phyloP scores from a whole-genome alignment of 1,140 invertebrate species.

The Varroa destructor region DNA sequence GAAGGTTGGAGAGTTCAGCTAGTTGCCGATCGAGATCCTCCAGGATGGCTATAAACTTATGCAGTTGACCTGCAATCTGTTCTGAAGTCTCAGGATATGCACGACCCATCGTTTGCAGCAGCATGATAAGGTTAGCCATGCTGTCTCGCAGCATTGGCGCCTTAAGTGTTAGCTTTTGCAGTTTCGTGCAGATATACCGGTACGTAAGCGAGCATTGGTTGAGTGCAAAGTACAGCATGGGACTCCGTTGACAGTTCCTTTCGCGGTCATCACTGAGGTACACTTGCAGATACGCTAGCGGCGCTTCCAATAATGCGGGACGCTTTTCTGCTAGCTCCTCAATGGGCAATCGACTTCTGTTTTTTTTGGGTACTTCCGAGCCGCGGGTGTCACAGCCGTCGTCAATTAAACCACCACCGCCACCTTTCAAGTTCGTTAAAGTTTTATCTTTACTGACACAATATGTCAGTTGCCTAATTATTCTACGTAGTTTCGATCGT shows the following conservation, averaged over 20 bases:
- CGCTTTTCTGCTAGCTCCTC: slow-evolving; percentile 11
- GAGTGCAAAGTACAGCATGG: background rate
- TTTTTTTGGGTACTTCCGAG: no score
- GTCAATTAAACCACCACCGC: no score
- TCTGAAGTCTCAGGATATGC: background rate
- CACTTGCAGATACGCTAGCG: slow-evolving; percentile 2
- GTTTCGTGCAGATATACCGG: background rate
- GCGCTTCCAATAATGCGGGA: slow-evolving; percentile 18
- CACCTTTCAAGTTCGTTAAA: no score
- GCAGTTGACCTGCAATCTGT: background rate
- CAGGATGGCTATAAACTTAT: slow-evolving; percentile 12
- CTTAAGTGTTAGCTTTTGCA: slow-evolving; percentile 2
- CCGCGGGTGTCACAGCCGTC: no score
- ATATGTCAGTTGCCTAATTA: no score
- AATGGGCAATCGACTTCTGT: background rate
- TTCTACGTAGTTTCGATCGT: no score
- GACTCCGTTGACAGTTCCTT: background rate
- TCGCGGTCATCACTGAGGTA: slow-evolving; percentile 2
- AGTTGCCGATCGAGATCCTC: slow-evolving; percentile 22
- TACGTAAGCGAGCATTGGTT: background rate
- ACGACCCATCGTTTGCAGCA: background rate
- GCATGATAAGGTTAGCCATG: background rate
- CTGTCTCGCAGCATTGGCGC: background rate
- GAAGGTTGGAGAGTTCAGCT: background rate
- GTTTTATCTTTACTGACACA: no score